A percentile compares a stretch with the other conserved stretches of the same genome.
These are phyloP conservation scores for Eristalinus aeneus DNA, from an alignment of 2,888 invertebrate species.

Conservation along the genomic window DNA sequence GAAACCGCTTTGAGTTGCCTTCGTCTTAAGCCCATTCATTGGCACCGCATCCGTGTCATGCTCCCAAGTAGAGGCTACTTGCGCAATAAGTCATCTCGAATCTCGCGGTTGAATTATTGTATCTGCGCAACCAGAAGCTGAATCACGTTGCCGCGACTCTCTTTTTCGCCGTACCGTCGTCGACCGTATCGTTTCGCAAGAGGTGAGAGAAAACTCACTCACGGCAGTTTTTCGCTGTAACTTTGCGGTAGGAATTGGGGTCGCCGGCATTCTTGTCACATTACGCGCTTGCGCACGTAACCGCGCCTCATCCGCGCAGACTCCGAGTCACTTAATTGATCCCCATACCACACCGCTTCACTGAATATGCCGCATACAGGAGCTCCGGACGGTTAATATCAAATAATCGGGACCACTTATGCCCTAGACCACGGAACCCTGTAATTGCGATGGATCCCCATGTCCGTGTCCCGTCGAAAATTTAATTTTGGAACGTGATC, in stretches of 20 bases:
- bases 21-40: constrained; percentile 16
- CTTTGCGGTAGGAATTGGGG: constrained; percentile 61
- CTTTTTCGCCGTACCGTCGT: background rate
- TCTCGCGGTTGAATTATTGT: constrained; percentile 42
- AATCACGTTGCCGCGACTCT: constrained; percentile 41
- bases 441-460: constrained; percentile 57
- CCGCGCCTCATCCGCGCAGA: background rate
- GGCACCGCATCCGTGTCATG: constrained; percentile 38
- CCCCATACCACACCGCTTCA: background rate
- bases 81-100: constrained; percentile 66
- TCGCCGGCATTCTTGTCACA: constrained; percentile 48
- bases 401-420: constrained; percentile 66
- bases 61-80: constrained; percentile 7
- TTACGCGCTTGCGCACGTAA: background rate
- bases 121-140: constrained; percentile 57
- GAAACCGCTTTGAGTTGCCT: background rate
- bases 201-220: constrained; percentile 64
- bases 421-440: constrained; percentile 59
- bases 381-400: constrained; percentile 63
- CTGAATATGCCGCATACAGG: constrained; percentile 58
- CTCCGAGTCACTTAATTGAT: constrained; percentile 11
- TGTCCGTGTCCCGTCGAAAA: constrained; percentile 64
- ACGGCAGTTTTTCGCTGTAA: constrained; percentile 64
- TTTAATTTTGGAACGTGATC: constrained; percentile 71
- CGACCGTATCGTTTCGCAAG: constrained; percentile 57